These are phyloP conservation scores for Hermodice carunculata DNA, from an alignment of 2,888 invertebrate genomes.

Conservation along the genomic window DNA sequence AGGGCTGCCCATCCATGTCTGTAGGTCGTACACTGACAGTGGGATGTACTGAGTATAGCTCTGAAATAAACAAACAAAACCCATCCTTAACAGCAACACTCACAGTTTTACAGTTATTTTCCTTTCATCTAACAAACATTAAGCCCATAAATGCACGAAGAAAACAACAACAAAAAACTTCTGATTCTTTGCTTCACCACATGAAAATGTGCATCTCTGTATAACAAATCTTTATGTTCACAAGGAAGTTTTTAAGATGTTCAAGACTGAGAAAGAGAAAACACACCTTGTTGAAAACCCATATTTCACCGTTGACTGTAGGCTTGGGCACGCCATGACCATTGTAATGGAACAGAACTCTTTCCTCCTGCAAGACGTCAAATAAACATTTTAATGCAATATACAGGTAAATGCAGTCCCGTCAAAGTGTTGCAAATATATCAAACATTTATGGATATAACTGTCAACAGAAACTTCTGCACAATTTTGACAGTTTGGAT, in stretches of 20 bases:
- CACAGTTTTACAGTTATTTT: background rate
- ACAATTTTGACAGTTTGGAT: background rate
- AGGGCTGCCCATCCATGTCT: constrained; percentile 99
- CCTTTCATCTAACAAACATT: background rate
- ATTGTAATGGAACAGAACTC: constrained; percentile 99
- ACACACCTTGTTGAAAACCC: constrained; percentile 96
- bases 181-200: too few species aligned
- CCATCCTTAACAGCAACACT: background rate
- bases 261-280: too few species aligned
- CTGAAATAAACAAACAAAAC: constrained; percentile 72
- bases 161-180: background rate
- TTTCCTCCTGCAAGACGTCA: constrained; percentile 83
- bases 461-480: too few species aligned
- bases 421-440: too few species aligned
- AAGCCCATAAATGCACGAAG: background rate
- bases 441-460: too few species aligned
- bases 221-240: too few species aligned
- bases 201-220: too few species aligned
- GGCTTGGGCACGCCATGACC: constrained; percentile 99
- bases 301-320: constrained; percentile 97
- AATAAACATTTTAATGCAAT: too few species aligned
- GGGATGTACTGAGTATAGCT: constrained; percentile 99
- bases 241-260: too few species aligned
- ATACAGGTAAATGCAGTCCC: too few species aligned
- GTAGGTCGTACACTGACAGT: constrained; percentile 96